Conservation (phyloP, 2,888 invertebrate genomes). For the Caenorhabditis sp. region DNA sequence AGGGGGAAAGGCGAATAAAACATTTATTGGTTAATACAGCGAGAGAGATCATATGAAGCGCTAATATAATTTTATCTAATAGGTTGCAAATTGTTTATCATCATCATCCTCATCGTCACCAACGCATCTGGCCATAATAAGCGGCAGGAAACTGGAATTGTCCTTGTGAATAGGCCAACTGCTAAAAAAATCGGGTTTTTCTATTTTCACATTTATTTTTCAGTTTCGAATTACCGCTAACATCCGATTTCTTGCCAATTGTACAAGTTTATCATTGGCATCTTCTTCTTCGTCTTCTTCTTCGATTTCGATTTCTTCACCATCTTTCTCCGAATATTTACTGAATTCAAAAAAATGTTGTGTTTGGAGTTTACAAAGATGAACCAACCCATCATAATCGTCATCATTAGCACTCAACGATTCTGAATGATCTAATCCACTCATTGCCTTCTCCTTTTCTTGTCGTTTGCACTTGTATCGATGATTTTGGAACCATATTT, state of each 20-base stretch:
- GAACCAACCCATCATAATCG: slow-evolving; percentile 35
- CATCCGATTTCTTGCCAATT: not conserved
- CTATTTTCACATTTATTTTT: not conserved
- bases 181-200: not conserved
- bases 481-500: slow-evolving; percentile 61
- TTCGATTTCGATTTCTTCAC: slow-evolving; percentile 19
- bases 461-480: slow-evolving; percentile 59
- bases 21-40: no score
- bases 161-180: no score
- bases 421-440: slow-evolving; percentile 39
- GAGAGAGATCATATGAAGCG: no score
- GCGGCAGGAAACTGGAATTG: no score
- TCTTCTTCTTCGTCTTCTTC: slow-evolving; percentile 35
- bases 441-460: slow-evolving; percentile 58
- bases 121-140: no score
- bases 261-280: not conserved
- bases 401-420: slow-evolving; percentile 38
- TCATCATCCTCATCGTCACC: no score
- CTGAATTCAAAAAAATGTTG: slow-evolving; percentile 10
- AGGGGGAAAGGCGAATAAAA: no score
- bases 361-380: not conserved
- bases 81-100: no score
- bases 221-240: not conserved
- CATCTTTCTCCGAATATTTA: slow-evolving; percentile 20
- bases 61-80: no score